Evolutionary conservation across 2,888 invertebrate genomes (phyloP), one percentile per base, ranked within the genome.

Genomic region (Megamerina dolium): DNA sequence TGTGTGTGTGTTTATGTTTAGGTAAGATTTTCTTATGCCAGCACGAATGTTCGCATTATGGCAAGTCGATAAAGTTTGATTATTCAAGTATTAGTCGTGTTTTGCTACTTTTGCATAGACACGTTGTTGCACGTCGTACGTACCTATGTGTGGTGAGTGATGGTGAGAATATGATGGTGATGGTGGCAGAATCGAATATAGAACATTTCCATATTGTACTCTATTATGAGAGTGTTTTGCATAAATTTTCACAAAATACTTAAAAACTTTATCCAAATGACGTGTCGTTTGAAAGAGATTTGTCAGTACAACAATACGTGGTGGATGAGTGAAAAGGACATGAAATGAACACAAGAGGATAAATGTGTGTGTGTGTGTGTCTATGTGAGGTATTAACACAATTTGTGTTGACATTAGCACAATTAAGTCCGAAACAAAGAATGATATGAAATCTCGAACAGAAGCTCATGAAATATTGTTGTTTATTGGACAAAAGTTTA

Each of bases 11-110:
- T n/a, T n/a, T n/a, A n/a, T n/a, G n/a, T n/a, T n/a, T n/a, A n/a
- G n/a, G n/a, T n/a, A n/a, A n/a, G n/a, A n/a, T n/a, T n/a, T n/a
- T n/a, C n/a, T n/a, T n/a, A n/a, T n/a, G n/a, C n/a, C n/a, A n/a
- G n/a, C n/a, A n/a, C n/a, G n/a, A n/a, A n/a, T n/a, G n/a, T n/a
- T n/a, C n/a, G n/a, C n/a, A n/a, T n/a, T n/a, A n/a, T n/a, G n/a
- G n/a, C n/a, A n/a, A n/a, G 60, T 55, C 62, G 55, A 56, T 55
- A 63, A 61, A 61, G 55, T 61, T 61, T 61, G 64, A 63, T 63
- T 61, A 62, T 56, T 63, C 60, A 48, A 60, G 60, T 64, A 61
- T 61, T 61, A 61, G 55, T 51, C 39, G 43, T 38, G 39, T 27
- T 37, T 42, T 38, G 27, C 13, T 21, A 13, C 5, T 18, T 13